These are phyloP conservation scores for Micronycteris hirsuta DNA, from an alignment of 2,113 vertebrate genomes.

Conservation along the genomic window DNA sequence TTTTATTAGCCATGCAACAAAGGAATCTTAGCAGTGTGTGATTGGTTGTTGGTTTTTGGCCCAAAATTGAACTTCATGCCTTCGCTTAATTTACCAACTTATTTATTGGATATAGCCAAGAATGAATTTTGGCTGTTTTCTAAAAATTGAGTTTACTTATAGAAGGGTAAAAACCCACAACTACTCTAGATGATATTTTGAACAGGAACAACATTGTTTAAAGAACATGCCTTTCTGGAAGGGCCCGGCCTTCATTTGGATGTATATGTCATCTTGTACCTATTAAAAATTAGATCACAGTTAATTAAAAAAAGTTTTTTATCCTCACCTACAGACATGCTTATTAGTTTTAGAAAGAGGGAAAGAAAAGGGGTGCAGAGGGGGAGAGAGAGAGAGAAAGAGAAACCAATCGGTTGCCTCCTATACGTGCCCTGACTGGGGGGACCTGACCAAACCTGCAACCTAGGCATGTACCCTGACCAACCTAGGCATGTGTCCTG, in stretches of 20 bases:
- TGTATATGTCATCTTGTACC: not conserved
- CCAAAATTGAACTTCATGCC: not conserved
- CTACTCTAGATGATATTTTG: not conserved
- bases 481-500: too few relatives aligned
- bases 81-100: not conserved
- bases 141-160: not conserved
- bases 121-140: constrained; percentile 7
- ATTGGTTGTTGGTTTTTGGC: not conserved
- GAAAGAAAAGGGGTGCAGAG: too few relatives aligned
- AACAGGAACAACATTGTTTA: not conserved
- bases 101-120: not conserved
- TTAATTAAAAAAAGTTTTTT: not conserved
- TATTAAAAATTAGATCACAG: not conserved
- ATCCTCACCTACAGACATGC: too few relatives aligned
- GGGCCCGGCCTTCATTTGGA: not conserved
- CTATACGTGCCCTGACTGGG: too few relatives aligned
- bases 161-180: not conserved
- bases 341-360: too few relatives aligned
- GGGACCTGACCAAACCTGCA: too few relatives aligned
- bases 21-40: not conserved
- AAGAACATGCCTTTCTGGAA: not conserved
- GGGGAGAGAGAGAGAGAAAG: too few relatives aligned
- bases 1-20: not conserved
- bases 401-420: too few relatives aligned
- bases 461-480: too few relatives aligned